Base-by-base conservation (phyloP, 92 coral and sea anemone species). In the Diadumene lineata region DNA sequence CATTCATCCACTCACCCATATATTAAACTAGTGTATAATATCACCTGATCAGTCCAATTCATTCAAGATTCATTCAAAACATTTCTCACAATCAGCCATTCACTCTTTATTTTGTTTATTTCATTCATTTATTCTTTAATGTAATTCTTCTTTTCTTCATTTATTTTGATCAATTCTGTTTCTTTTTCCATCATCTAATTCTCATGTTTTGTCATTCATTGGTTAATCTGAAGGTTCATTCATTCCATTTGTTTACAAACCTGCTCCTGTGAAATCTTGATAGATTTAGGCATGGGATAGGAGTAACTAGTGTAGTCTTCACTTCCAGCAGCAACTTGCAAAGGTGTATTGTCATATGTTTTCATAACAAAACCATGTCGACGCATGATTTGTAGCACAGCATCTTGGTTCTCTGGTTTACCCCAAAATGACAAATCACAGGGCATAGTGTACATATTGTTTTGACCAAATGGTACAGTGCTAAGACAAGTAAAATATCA, bases 371-470 rank as follows among this genome's bases (percentile, higher is more conserved):
- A 86, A 11, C 94, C 94, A 82, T 82, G 50, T 34, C 73, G 79
- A 29, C 78, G 88, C 94, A 89, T 89, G 38, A 50, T 82, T 74
- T 86, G 86, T 30, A 89, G 43, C 26, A 89, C 94, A 10, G 71
- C 69, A 28, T 82, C 81, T 73, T 86, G 83, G 83, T 86, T 75
- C 43, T 86, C 91, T 32, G 84, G 88, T 66, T 69, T 86, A 1
- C 94, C 91, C 94, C 94, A 89, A 69, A 89, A 89, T 56, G 94
- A 26, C 21, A 89, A 77, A 63, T 89, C 94, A 76, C 94, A 89
- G 25, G 94, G 94, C 91, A 89, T 89, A 43, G 82, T 77, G 61
- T 69, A 89, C 27, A 89, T 83, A 76, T 89, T 89, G 57, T 85
- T 82, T 66, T 89, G 85, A 10, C 94, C 94, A 82, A 63, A 89